Conservation (phyloP, 2,113 vertebrate genomes). For the Cyrtonyx montezumae region DNA sequence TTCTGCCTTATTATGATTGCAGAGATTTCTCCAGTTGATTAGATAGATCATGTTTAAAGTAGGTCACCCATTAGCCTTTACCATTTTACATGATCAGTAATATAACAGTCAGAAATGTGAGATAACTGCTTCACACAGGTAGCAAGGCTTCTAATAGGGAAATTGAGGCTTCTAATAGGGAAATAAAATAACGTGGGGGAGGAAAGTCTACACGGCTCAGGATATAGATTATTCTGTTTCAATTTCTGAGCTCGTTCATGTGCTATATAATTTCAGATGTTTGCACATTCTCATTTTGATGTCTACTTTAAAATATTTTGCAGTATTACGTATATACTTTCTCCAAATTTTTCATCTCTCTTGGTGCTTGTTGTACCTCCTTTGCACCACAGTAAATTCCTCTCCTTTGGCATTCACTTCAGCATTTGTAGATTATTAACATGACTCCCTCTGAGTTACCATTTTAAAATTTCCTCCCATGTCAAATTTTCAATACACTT, state of each 20-base stretch:
- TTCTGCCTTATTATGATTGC: neutral
- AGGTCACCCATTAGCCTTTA: neutral
- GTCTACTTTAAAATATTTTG: neutral
- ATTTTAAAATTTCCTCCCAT: conserved; percentile 11
- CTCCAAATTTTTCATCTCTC: neutral
- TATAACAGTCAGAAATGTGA: neutral
- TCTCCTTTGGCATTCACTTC: neutral
- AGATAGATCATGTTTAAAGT: neutral
- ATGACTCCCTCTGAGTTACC: neutral
- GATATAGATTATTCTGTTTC: neutral
- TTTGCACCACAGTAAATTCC: neutral
- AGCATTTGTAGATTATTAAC: neutral
- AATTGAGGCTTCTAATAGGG: neutral
- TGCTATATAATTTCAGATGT: neutral
- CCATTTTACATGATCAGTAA: neutral
- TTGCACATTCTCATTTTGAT: neutral
- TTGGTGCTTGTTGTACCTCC: neutral
- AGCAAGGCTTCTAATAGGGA: neutral
- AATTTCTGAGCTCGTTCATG: neutral
- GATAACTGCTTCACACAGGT: fast-evolving
- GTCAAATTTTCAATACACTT: neutral
- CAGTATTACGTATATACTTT: neutral
- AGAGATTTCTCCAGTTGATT: neutral
- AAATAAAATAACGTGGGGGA: neutral
- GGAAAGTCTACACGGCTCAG: neutral